phyloP scores from a whole-genome alignment of 1,140 invertebrate genomes.

The Oryctes rhinoceros region DNA sequence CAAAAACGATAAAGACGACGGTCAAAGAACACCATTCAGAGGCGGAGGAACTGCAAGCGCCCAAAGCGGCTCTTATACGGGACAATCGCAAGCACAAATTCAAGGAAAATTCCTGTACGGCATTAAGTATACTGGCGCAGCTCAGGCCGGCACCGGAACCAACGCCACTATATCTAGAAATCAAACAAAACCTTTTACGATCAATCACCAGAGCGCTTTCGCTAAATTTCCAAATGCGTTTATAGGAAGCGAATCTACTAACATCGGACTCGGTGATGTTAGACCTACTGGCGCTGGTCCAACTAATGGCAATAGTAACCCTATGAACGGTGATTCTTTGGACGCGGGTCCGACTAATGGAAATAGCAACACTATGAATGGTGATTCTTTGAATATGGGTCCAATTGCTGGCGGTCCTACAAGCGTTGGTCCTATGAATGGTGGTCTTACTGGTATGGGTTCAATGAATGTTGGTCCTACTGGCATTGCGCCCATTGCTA shows the following conservation, averaged over 20 bases:
- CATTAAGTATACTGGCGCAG: constrained; percentile 80
- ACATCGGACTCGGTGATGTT: neutral
- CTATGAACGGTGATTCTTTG: neutral
- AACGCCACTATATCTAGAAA: constrained; percentile 59
- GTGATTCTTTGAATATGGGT: neutral
- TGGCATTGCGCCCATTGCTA: neutral
- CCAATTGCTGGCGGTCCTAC: neutral
- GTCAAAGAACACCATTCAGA: constrained; percentile 66
- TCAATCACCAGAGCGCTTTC: neutral
- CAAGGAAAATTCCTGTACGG: constrained; percentile 80
- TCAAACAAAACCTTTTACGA: constrained; percentile 53
- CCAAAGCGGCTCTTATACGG: constrained; percentile 75
- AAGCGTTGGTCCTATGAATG: too few species aligned
- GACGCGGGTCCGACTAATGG: neutral
- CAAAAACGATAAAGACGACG: constrained; percentile 63
- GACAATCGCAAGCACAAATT: constrained; percentile 82
- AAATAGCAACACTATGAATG: neutral
- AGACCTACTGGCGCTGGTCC: neutral
- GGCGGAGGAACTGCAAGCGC: constrained; percentile 80
- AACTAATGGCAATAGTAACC: neutral
- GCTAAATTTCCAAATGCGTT: neutral
- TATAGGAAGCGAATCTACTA: neutral
- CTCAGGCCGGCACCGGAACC: constrained; percentile 78
- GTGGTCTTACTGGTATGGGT: too few species aligned
- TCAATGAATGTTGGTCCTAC: neutral